Evolutionary conservation across 2,888 invertebrate genomes (phyloP).

Genomic region (Melolontha melolontha): DNA sequence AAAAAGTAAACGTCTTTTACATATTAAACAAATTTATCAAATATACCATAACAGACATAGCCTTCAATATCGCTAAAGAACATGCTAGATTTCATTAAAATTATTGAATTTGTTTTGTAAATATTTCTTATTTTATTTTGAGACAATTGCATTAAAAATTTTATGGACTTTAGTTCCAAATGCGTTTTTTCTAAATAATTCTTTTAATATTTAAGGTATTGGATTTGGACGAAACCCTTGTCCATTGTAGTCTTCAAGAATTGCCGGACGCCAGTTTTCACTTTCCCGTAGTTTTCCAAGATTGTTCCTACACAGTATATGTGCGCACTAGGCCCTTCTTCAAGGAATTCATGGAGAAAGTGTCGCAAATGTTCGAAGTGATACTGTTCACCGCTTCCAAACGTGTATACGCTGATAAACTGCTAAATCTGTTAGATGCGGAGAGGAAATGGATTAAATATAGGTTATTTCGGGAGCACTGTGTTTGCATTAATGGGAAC

Average conservation of each 20-base stretch:
- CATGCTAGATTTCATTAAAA: too few species aligned
- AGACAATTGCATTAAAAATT: too few species aligned
- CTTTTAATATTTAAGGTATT: constrained; percentile 65
- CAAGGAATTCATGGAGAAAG: constrained; percentile 88
- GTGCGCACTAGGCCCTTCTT: constrained; percentile 93
- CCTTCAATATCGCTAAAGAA: too few species aligned
- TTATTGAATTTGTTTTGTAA: too few species aligned
- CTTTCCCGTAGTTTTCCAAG: constrained; percentile 93
- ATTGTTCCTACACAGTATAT: constrained; percentile 85
- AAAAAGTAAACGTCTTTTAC: too few species aligned
- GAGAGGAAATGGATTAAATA: constrained; percentile 90
- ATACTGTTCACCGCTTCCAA: constrained; percentile 97
- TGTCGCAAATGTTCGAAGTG: constrained; percentile 90
- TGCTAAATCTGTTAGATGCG: constrained; percentile 92
- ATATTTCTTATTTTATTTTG: too few species aligned
- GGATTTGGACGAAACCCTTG: constrained; percentile 90
- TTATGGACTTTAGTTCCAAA: too few species aligned
- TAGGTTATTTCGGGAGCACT: constrained; percentile 94
- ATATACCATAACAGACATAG: too few species aligned
- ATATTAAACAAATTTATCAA: too few species aligned
- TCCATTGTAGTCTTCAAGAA: constrained; percentile 94
- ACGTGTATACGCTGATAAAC: constrained; percentile 93
- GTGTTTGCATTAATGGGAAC: constrained; percentile 94
- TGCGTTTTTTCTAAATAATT: too few species aligned
- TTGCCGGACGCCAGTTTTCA: constrained; percentile 92